These are phyloP conservation scores for Montipora capitata DNA, from an alignment of 92 coral and sea anemone genomes.

Conservation along the genomic window DNA sequence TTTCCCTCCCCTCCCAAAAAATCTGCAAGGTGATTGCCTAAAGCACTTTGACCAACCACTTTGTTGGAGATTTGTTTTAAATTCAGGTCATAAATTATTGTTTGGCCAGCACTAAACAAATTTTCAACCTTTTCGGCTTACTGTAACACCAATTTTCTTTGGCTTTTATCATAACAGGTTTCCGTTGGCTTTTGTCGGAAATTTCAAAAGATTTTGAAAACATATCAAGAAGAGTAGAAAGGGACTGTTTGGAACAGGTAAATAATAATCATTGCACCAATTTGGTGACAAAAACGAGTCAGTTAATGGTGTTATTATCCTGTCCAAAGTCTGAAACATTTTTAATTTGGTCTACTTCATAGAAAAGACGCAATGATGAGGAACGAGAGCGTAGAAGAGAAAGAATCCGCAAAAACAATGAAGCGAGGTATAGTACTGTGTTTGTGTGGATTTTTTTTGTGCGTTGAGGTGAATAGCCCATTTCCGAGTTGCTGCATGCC, in stretches of 20 bases:
- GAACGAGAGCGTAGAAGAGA: slow-evolving; percentile 81
- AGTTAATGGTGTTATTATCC: too few relatives aligned
- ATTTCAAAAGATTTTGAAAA: slow-evolving; percentile 75
- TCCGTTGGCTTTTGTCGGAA: slow-evolving; percentile 90
- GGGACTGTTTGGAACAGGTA: slow-evolving; percentile 79
- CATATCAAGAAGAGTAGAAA: slow-evolving; percentile 86
- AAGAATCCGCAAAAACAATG: slow-evolving; percentile 82
- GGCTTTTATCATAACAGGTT: slow-evolving; percentile 75
- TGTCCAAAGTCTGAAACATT: too few relatives aligned
- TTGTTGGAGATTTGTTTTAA: too few relatives aligned
- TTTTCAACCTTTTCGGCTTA: too few relatives aligned
- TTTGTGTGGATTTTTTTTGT: neutral
- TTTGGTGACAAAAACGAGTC: too few relatives aligned
- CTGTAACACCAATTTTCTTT: neutral
- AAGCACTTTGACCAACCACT: too few relatives aligned
- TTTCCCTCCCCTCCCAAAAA: too few relatives aligned
- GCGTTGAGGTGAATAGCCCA: too few relatives aligned
- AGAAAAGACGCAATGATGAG: slow-evolving; percentile 85
- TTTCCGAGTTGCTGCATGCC: too few relatives aligned
- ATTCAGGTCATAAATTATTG: too few relatives aligned
- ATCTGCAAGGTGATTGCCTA: too few relatives aligned
- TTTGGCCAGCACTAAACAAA: too few relatives aligned
- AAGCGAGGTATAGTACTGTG: slow-evolving; percentile 79
- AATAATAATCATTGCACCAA: neutral
- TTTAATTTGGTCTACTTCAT: neutral